Evolutionary conservation across 53 echinoderm and acorn worm species (phyloP).

Genomic region (Glandiceps talaboti): DNA sequence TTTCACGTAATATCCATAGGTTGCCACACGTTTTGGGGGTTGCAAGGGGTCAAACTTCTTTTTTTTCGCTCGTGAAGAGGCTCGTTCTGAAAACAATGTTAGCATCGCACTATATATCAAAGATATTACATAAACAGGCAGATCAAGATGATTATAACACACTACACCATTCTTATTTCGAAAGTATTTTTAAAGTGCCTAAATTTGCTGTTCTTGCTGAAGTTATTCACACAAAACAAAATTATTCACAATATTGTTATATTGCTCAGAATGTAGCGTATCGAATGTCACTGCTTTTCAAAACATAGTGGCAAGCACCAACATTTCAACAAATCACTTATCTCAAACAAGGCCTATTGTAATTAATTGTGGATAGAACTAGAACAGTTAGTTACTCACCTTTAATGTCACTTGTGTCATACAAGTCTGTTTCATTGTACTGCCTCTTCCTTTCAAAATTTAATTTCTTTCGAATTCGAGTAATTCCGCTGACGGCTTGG

Average conservation of each 20-base stretch:
- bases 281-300: too few species aligned
- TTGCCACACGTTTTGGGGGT: background rate
- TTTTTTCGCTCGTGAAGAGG: background rate
- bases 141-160: too few species aligned
- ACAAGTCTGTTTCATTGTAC: background rate
- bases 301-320: background rate
- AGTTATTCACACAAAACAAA: too few species aligned
- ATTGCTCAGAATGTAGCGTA: too few species aligned
- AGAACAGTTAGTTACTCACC: background rate
- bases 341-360: too few species aligned
- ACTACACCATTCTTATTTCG: too few species aligned
- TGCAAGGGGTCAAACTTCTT: background rate
- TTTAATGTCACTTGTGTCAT: background rate
- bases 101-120: too few species aligned
- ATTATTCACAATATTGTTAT: too few species aligned
- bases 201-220: too few species aligned
- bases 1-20: background rate
- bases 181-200: too few species aligned
- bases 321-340: background rate
- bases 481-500: background rate
- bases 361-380: too few species aligned
- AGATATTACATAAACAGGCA: too few species aligned
- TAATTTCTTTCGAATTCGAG: background rate
- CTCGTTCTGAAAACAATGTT: background rate
- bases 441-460: background rate